Evolutionary conservation across 2,888 invertebrate genomes (phyloP).

Genomic region (Lochmaea crataegi): DNA sequence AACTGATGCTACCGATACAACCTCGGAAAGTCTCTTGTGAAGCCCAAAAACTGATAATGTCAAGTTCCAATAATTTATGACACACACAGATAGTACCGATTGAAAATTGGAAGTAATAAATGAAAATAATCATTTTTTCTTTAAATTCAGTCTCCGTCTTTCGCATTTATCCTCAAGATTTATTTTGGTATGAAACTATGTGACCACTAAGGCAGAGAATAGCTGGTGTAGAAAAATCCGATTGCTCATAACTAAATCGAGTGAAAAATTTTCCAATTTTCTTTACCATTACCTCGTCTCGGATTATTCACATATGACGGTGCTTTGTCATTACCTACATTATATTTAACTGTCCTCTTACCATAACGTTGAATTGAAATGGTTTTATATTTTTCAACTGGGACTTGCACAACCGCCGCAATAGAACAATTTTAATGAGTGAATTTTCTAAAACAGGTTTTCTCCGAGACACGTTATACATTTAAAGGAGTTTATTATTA

Average conservation of each 20-base stretch:
- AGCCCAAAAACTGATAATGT: too few relatives aligned
- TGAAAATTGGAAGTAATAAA: too few relatives aligned
- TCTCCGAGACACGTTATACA: constrained; percentile 8
- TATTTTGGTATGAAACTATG: constrained; percentile 13
- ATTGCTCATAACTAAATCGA: constrained; percentile 48
- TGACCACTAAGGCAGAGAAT: constrained; percentile 19
- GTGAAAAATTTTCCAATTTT: constrained; percentile 50
- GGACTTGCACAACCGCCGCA: constrained; percentile 30
- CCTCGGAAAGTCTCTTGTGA: too few relatives aligned
- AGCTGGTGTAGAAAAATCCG: constrained; percentile 38
- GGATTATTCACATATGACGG: constrained; percentile 39
- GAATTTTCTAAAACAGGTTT: not conserved
- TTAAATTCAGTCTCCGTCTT: not conserved
- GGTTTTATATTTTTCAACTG: not conserved
- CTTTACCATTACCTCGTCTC: constrained; percentile 46
- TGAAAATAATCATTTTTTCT: not conserved
- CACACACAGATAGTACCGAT: too few relatives aligned
- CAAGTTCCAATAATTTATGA: too few relatives aligned
- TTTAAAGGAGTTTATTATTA: constrained; percentile 10
- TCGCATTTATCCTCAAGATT: constrained; percentile 3
- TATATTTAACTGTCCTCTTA: constrained; percentile 40
- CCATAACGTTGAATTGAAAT: constrained; percentile 33
- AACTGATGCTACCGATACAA: too few relatives aligned
- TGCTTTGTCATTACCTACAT: constrained; percentile 42
- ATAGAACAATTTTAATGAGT: constrained; percentile 37